Evolutionary conservation across 64 coral and sea anemone species (phyloP), one percentile per base, ranked within the genome.

Genomic region (Cladopsammia gracilis): DNA sequence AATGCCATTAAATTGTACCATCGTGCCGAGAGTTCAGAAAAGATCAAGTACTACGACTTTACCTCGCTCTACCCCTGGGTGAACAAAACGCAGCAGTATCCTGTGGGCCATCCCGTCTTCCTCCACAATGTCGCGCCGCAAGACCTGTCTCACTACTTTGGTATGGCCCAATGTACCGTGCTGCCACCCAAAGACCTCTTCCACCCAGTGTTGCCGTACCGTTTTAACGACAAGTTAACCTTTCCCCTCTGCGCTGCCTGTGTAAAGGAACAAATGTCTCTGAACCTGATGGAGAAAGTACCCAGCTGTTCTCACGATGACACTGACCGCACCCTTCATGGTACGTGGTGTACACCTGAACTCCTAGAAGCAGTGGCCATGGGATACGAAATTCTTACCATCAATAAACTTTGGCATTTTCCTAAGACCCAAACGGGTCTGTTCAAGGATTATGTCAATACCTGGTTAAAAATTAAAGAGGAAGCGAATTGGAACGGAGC

Each of bases 1-100:
- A 85, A 85, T 22, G 85, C 50, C 13, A 60, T 86, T 15, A 64
- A 86, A 18, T 43, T 86, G 23, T 51, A 86, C 69, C 82, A 69
- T 51, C 10, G 44, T 19, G 86, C 86, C 62, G 15, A 25, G 11
- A 66, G 47, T 2, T 34, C 34, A 14, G 14, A 72, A 24, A 46
- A 87, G 45, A 54, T 54, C 22, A 65, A 65, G 18, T 72, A 87
- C 62, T 22, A 12, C 4, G 75, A 77, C 44, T 16, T 19, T 2
- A 48, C 13, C 0, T 19, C 15, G 2, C 52, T 57, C 75, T 77
- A 77, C 52, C 22, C 65, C 0, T 69, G 20, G n/a, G 65, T 69
- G 19, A 69, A 69, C 65, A 69, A 69, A 20, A 10, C 5, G 3
- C 7, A n/a, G n/a, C n/a, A 25, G 23, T 69, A 69, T 64, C 79